These are phyloP conservation scores for Leptinotarsa undecemlineata DNA, from an alignment of 1,140 invertebrate species.

Conservation along the genomic window DNA sequence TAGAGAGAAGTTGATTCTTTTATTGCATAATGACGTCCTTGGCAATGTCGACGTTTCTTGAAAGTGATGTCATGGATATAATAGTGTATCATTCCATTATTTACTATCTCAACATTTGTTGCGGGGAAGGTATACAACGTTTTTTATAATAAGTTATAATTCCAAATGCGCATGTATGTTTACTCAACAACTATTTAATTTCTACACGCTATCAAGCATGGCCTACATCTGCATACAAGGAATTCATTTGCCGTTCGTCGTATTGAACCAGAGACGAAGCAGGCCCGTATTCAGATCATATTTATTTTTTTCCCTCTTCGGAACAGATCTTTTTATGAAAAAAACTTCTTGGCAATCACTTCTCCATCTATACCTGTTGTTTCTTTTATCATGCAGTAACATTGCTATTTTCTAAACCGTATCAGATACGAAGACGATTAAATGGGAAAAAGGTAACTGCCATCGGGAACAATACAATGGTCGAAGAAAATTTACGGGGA, in stretches of 20 bases:
- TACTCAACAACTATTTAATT: neutral
- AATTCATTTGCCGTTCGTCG: neutral
- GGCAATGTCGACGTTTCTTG: slow-evolving; percentile 6
- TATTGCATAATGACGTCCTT: slow-evolving; percentile 6
- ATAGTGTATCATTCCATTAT: neutral
- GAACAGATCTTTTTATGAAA: too few relatives aligned
- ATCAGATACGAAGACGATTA: too few relatives aligned
- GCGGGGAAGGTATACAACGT: neutral
- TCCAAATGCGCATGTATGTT: neutral
- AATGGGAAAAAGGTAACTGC: too few relatives aligned
- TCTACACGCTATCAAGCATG: neutral
- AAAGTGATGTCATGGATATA: slow-evolving; percentile 14
- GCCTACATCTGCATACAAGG: slow-evolving; percentile 2
- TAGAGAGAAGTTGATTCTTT: neutral
- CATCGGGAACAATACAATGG: too few relatives aligned
- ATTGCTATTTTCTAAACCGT: too few relatives aligned
- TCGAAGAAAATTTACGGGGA: too few relatives aligned
- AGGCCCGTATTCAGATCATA: neutral
- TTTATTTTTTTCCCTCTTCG: too few relatives aligned
- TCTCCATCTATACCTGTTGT: too few relatives aligned
- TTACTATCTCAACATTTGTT: neutral
- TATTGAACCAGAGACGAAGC: too few relatives aligned
- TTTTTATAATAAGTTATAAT: neutral
- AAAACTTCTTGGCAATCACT: too few relatives aligned
- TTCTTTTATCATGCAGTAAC: too few relatives aligned